A percentile compares a stretch with the other conserved stretches of the same genome.
Evolutionary conservation across 2,888 invertebrate species (phyloP).

Genomic region (Tenthredo distinguenda): DNA sequence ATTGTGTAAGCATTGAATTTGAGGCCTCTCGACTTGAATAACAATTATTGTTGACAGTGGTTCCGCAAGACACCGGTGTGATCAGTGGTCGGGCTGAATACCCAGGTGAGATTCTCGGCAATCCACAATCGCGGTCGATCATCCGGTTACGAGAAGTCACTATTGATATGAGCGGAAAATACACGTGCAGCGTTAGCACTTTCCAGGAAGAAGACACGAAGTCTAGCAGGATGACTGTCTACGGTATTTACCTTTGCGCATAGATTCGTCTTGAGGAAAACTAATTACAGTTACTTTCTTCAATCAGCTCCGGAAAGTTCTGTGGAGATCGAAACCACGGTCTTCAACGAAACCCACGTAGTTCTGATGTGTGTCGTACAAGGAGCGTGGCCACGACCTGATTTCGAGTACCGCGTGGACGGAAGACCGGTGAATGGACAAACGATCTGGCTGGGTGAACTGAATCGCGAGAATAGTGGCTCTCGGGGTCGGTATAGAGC

Average conservation of each 20-base stretch:
- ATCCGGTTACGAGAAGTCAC: conserved; percentile 81
- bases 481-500: conserved; percentile 29
- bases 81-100: conserved; percentile 73
- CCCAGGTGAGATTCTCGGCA: conserved; percentile 81
- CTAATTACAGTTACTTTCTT: neutral
- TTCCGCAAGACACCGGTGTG: conserved; percentile 78
- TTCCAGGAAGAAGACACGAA: conserved; percentile 82
- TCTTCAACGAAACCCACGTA: conserved; percentile 72
- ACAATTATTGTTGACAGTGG: conserved; percentile 59
- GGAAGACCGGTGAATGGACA: conserved; percentile 54
- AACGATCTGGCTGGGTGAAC: neutral
- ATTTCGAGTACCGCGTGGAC: conserved; percentile 70
- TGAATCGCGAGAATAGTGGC: neutral
- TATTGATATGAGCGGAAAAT: conserved; percentile 83
- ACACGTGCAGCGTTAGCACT: conserved; percentile 85
- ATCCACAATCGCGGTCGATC: conserved; percentile 84
- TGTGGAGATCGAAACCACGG: conserved; percentile 58
- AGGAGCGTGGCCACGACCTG: conserved; percentile 77
- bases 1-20: neutral
- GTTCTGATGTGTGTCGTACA: conserved; percentile 77
- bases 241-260: conserved; percentile 81
- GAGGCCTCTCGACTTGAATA: neutral
- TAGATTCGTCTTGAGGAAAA: neutral
- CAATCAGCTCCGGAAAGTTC: conserved; percentile 63
- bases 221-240: conserved; percentile 84